phyloP scores from a whole-genome alignment of 2,888 invertebrate genomes.

The Andrena bucephala region DNA sequence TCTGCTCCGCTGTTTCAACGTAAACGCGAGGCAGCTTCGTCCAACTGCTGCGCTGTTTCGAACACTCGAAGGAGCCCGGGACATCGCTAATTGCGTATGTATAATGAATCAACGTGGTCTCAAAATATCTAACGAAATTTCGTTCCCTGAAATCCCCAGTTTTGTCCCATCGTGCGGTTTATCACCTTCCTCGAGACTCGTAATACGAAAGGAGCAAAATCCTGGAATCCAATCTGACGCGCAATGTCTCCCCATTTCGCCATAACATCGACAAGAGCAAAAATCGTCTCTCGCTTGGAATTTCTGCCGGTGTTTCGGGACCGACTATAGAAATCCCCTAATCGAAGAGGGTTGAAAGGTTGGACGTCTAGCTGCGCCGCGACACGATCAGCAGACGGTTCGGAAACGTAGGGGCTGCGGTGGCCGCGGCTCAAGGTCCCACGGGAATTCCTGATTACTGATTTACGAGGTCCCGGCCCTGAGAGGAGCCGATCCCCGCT shows the following conservation, averaged over 20 bases:
- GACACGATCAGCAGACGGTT: constrained; percentile 55
- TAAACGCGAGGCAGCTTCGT: background rate
- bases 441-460: constrained; percentile 81
- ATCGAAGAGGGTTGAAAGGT: constrained; percentile 22
- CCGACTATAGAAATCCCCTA: constrained; percentile 20
- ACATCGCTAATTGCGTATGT: constrained; percentile 41
- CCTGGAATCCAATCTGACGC: too few relatives aligned
- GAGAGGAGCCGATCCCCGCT: constrained; percentile 62
- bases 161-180: too few relatives aligned
- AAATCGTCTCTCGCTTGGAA: background rate
- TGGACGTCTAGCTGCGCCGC: constrained; percentile 37
- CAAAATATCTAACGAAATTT: background rate
- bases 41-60: background rate
- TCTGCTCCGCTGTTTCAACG: constrained; percentile 15
- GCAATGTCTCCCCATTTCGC: background rate
- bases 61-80: constrained; percentile 15
- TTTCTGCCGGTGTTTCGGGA: background rate
- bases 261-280: background rate
- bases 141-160: constrained; percentile 2
- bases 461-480: constrained; percentile 81
- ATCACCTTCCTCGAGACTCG: too few relatives aligned
- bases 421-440: constrained; percentile 50
- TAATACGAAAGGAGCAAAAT: too few relatives aligned
- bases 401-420: constrained; percentile 45
- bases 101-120: constrained; percentile 24